Evolutionary conservation across 2,797 vertebrate species (phyloP), one percentile per base, ranked within the genome.

Genomic region (Lophotriccus pileatus): DNA sequence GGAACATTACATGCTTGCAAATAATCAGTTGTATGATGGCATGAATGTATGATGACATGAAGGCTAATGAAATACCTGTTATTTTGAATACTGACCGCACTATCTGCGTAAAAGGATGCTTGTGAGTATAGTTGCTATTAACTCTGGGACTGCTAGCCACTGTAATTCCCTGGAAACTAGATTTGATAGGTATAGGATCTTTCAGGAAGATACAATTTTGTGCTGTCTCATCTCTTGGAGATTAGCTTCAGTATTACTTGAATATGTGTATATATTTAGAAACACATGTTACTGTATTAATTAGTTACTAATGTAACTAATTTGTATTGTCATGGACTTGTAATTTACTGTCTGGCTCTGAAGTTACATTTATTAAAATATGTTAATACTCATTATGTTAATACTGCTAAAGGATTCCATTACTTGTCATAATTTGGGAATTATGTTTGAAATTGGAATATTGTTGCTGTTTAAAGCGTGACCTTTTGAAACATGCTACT

Each of bases 241-340:
- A 41, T 34, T 17, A 75, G 18, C 10, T 43, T 63, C 55, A 64
- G 34, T 1, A 0, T 72, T 58, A 2, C 5, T 7, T 64, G 47
- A 44, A 20, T 55, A 4, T 12, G 6, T 32, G 6, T 14, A 19
- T 72, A 9, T 27, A 14, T 17, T 72, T 52, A 28, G 15, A 14
- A 12, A 34, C 8, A 18, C 3, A 0, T 37, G 9, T 39, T 56
- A 28, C 12, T 6, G 10, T 41, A 30, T 18, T 44, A 43, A 63
- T 32, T 63, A 44, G 21, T 63, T 44, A 43, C 37, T 62, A 30
- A 0, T 30, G 13, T 67, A 56, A 53, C 43, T 52, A 47, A 30
- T 36, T 44, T 56, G 18, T 86, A 9, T 50, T 75, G 28, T 70
- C 14, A 18, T 19, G 25, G n/a, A 53, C 55, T 53, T 32, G 3